Evolutionary conservation across 2,113 vertebrate genomes (phyloP), one percentile per base, ranked within the genome.

Genomic region (Chionis minor): DNA sequence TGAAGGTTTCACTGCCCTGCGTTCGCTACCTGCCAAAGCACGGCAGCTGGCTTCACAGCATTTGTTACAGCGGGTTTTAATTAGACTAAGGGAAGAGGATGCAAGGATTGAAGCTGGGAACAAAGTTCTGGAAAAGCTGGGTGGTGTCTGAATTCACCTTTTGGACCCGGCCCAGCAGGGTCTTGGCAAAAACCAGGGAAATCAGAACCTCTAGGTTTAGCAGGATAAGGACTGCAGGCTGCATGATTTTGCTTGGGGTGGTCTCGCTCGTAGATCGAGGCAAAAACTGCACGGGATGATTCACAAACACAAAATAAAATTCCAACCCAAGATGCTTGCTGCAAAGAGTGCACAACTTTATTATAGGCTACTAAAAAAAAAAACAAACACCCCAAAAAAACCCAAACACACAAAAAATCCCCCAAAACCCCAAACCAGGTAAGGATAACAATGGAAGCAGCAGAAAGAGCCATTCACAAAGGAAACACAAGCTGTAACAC

Each of bases 21-120:
- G 4, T 38, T 75, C 42, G 55, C 74, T 97, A 96, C 93, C 93
- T 96, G 96, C 94, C 94, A 86, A 94, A 83, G 83, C 84, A 51
- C 7, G 28, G 91, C 95, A 94, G 96, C 86, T 92, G 86, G 81
- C 86, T 83, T 88, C 93, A 51, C 79, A 59, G 86, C 79, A 19
- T 35, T 92, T 14, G 6, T 66, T 90, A 91, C 89, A 89, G 89
- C 1, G 0, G 92, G 74, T 59, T 90, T 96, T 94, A 96, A 95
- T 96, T 83, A 94, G 83, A 69, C 82, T 40, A 28, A 89, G 47
- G 73, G 54, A 80, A 91, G 58, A 82, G 54, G 85, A 89, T 10
- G 21, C 79, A 59, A 62, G 54, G 67, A 80, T 20, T 74, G 93
- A 86, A 81, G 87, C 94, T 88, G 66, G 58, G 81, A 91, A 81